These are phyloP conservation scores for Perithous albicinctus DNA, from an alignment of 2,888 invertebrate genomes.

Conservation along the genomic window DNA sequence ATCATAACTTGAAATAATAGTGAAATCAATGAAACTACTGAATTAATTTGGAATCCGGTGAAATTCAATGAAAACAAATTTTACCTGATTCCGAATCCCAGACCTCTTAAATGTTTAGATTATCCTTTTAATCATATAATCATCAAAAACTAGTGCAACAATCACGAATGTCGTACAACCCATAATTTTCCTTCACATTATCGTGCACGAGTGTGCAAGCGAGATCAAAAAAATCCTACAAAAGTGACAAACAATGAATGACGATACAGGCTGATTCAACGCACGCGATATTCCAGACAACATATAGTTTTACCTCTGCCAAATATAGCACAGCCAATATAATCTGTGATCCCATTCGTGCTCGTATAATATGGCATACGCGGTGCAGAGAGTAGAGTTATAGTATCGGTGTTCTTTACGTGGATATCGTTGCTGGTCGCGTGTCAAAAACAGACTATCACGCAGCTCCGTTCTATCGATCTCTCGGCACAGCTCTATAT, in stretches of 20 bases:
- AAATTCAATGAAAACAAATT: too few species aligned
- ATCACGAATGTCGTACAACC: neutral
- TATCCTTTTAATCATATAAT: too few species aligned
- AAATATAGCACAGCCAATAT: conserved; percentile 28
- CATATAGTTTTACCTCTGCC: neutral
- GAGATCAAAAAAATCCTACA: neutral
- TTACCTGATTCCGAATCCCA: too few species aligned
- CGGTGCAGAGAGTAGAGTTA: neutral
- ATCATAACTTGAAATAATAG: too few species aligned
- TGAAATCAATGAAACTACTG: too few species aligned
- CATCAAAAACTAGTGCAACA: too few species aligned
- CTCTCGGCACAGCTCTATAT: conserved; percentile 62
- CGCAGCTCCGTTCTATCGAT: conserved; percentile 80
- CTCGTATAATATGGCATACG: conserved; percentile 10
- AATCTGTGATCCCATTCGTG: conserved; percentile 38
- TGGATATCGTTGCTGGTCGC: conserved; percentile 65
- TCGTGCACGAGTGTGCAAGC: neutral
- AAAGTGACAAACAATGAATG: conserved; percentile 28
- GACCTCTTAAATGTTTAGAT: neutral
- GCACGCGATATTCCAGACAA: neutral
- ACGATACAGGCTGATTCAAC: neutral
- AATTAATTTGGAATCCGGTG: too few species aligned
- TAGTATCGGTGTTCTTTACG: conserved; percentile 39
- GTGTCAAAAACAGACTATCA: conserved; percentile 72
- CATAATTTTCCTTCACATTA: neutral